These are phyloP conservation scores for Nycticryphes semicollaris DNA, from an alignment of 2,113 vertebrate genomes.

Conservation along the genomic window DNA sequence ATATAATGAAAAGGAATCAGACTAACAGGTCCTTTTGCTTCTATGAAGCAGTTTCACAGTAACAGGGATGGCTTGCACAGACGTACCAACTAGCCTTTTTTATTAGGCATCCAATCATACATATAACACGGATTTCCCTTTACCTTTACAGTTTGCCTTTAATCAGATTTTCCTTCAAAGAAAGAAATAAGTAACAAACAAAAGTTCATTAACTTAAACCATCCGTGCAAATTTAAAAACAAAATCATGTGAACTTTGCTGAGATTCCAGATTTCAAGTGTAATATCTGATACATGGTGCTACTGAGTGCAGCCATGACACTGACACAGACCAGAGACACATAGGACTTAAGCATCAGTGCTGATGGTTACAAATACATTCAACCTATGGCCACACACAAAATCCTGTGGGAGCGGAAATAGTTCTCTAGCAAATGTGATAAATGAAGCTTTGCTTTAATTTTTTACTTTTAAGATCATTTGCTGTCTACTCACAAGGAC, in stretches of 20 bases:
- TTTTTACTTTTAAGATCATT: background rate
- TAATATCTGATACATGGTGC: background rate
- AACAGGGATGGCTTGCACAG: background rate
- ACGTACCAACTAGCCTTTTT: background rate
- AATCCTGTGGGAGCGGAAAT: background rate
- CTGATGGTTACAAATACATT: background rate
- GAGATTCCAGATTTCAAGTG: background rate
- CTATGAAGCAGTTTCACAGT: background rate
- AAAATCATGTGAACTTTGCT: background rate
- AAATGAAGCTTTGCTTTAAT: background rate
- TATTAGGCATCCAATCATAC: background rate
- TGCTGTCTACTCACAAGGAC: background rate
- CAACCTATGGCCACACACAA: background rate
- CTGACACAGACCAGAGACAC: background rate
- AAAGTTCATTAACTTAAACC: slow-evolving; percentile 9
- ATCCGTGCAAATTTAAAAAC: background rate
- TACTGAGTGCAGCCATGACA: background rate
- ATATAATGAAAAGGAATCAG: background rate
- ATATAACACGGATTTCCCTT: background rate
- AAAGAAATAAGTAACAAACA: background rate
- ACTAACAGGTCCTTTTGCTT: background rate
- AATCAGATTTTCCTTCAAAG: background rate
- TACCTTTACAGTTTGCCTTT: background rate
- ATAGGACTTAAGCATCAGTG: background rate
- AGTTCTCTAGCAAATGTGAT: background rate